Conservation (phyloP, 2,797 vertebrate genomes). For the Monodelphis domestica region DNA sequence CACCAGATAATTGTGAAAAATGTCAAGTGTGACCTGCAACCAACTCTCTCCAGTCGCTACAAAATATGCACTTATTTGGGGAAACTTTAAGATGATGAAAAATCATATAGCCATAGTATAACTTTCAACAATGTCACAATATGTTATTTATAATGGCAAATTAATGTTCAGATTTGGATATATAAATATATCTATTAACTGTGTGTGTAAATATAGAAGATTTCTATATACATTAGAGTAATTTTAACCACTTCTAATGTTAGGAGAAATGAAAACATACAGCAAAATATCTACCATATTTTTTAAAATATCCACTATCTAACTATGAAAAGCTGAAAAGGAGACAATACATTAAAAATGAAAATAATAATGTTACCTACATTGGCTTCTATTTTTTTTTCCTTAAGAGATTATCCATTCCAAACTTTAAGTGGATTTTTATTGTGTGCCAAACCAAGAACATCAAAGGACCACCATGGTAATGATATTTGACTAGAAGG, state of each 20-base stretch:
- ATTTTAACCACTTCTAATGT: neutral
- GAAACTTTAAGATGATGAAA: neutral
- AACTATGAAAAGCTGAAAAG: neutral
- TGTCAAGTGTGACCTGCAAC: neutral
- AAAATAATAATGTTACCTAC: neutral
- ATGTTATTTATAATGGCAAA: neutral
- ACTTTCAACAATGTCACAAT: too few species aligned
- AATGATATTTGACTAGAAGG: neutral
- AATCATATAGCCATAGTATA: neutral
- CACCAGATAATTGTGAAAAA: neutral
- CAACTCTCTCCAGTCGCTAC: neutral
- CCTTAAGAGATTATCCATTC: neutral
- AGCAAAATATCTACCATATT: neutral
- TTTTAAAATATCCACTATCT: neutral
- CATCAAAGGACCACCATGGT: neutral
- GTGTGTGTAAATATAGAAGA: neutral
- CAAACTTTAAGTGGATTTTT: neutral
- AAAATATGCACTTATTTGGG: neutral
- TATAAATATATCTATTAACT: neutral
- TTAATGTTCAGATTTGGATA: neutral
- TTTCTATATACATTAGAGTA: too few species aligned
- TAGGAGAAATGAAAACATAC: neutral
- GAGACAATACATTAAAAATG: neutral
- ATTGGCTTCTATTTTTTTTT: neutral
- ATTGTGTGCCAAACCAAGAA: neutral